These are phyloP conservation scores for Hestina assimilis DNA, from an alignment of 1,140 invertebrate genomes.

Conservation along the genomic window DNA sequence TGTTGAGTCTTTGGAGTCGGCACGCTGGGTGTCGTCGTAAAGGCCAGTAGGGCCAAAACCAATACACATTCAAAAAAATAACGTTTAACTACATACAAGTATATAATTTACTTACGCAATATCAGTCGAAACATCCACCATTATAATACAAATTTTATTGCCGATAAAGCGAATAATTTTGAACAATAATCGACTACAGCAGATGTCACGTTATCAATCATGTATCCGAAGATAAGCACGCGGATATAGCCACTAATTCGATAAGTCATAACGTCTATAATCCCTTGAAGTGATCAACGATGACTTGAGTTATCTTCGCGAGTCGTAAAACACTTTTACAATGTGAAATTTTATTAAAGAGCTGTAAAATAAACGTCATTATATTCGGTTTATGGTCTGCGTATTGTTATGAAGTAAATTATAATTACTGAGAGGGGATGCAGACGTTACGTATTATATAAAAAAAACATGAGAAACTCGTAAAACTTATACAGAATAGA, in stretches of 20 bases:
- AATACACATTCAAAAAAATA: too few relatives aligned
- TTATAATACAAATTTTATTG: too few relatives aligned
- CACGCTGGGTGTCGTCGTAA: too few relatives aligned
- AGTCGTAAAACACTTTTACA: conserved; percentile 11
- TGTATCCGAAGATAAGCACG: background rate
- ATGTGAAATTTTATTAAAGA: conserved; percentile 15
- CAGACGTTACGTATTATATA: background rate
- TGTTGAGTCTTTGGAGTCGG: too few relatives aligned
- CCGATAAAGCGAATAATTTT: too few relatives aligned
- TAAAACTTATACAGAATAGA: background rate
- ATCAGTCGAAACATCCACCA: too few relatives aligned
- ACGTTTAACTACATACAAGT: too few relatives aligned
- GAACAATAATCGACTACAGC: too few relatives aligned
- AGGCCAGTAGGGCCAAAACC: too few relatives aligned
- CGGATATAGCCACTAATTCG: background rate
- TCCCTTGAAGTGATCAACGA: background rate
- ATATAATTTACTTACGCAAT: too few relatives aligned
- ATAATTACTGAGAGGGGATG: background rate
- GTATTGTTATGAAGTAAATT: background rate
- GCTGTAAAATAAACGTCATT: conserved; percentile 8
- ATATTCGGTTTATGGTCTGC: conserved; percentile 1
- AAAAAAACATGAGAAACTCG: background rate
- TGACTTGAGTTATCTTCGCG: background rate
- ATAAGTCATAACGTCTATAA: background rate
- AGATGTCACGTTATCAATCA: conserved; percentile 3